phyloP scores from a whole-genome alignment of 2,113 vertebrate genomes.

The Eulemur macaco region DNA sequence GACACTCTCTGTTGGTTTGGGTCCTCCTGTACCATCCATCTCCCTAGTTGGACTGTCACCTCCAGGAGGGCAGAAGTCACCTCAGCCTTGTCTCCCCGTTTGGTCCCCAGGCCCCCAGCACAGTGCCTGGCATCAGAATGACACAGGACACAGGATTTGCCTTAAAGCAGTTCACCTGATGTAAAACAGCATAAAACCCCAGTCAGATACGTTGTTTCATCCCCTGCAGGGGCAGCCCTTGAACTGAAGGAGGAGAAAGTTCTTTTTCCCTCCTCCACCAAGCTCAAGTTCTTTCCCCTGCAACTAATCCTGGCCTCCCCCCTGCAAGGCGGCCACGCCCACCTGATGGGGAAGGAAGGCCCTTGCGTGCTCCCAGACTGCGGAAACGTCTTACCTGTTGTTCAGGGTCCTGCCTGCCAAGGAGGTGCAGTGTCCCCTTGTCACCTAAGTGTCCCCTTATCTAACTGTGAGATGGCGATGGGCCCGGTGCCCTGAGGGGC shows the following conservation, averaged over 20 bases:
- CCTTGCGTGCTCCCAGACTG: not conserved
- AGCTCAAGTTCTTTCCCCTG: not conserved
- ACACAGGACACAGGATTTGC: not conserved
- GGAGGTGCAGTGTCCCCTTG: not conserved
- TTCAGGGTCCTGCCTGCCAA: not conserved
- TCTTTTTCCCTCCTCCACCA: not conserved
- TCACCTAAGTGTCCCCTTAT: not conserved
- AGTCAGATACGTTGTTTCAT: not conserved
- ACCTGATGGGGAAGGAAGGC: not conserved
- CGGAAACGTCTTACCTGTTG: not conserved
- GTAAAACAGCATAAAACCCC: not conserved
- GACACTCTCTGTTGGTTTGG: not conserved
- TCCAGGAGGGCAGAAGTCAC: not conserved
- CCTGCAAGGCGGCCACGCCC: accelerated
- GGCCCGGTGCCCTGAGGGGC: accelerated
- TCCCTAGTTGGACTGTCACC: not conserved
- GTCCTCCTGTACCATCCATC: not conserved
- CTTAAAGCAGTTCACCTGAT: not conserved
- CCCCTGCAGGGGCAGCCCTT: not conserved
- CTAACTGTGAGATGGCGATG: not conserved
- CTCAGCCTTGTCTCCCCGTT: not conserved
- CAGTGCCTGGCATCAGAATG: no score
- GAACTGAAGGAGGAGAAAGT: not conserved
- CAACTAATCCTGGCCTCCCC: not conserved
- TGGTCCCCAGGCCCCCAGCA: not conserved